Conservation (phyloP, 2,797 vertebrate genomes). For the Chanos chanos region DNA sequence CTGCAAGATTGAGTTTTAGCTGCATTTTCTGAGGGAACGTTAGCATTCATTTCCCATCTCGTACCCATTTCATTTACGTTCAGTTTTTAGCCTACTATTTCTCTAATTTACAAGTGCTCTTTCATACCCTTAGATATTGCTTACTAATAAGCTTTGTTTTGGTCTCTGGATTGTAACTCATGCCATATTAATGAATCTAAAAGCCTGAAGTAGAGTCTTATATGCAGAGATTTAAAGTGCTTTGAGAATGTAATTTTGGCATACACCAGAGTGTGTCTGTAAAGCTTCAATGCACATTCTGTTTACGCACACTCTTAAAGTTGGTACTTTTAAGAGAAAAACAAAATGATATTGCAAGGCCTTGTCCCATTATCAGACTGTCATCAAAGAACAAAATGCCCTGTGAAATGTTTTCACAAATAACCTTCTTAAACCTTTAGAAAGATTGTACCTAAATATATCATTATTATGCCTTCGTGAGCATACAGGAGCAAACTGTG, state of each 20-base stretch:
- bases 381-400: constrained; percentile 46
- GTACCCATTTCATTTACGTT: constrained; percentile 37
- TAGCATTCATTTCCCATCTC: constrained; percentile 32
- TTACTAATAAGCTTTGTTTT: constrained; percentile 31
- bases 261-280: constrained; percentile 16
- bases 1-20: constrained; percentile 99
- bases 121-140: constrained; percentile 23
- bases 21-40: constrained; percentile 35
- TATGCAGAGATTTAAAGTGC: constrained; percentile 32
- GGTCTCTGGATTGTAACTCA: constrained; percentile 19
- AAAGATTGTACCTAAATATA: too few relatives aligned
- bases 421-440: constrained; percentile 2
- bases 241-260: constrained; percentile 19
- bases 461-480: too few relatives aligned
- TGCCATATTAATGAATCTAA: constrained; percentile 35
- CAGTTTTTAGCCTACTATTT: constrained; percentile 29
- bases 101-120: constrained; percentile 42
- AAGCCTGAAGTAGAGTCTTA: constrained; percentile 40
- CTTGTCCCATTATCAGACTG: constrained; percentile 25
- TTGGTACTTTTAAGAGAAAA: constrained; percentile 16
- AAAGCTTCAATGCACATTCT: constrained; percentile 17
- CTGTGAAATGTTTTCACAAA: constrained; percentile 24
- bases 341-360: constrained; percentile 6
- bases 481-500: too few relatives aligned
- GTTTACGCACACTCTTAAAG: constrained; percentile 13